Conservation (phyloP, 2,797 vertebrate genomes). For the Linurgus olivaceus region DNA sequence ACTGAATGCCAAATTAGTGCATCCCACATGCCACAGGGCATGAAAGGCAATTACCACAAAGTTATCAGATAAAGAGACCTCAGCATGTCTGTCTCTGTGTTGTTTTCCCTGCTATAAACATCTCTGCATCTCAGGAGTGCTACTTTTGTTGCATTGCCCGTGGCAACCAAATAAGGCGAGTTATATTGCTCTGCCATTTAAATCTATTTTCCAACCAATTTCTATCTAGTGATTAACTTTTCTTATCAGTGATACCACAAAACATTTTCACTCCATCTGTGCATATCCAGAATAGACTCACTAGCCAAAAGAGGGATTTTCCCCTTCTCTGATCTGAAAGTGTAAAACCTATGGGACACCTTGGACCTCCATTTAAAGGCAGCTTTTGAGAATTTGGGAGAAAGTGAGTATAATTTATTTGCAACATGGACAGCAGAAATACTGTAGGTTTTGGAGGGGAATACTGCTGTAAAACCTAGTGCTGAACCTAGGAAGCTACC, state of each 20-base stretch:
- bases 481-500: neutral
- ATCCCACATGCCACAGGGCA: slow-evolving; percentile 51
- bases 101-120: slow-evolving; percentile 56
- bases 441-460: neutral
- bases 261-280: slow-evolving; percentile 53
- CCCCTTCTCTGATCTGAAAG: neutral
- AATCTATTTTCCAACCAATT: slow-evolving; percentile 60
- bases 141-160: slow-evolving; percentile 20
- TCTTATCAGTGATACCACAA: slow-evolving; percentile 35
- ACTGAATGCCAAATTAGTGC: slow-evolving; percentile 58
- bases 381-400: neutral
- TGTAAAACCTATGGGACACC: neutral
- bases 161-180: slow-evolving; percentile 49
- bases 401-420: neutral
- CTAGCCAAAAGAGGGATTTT: neutral
- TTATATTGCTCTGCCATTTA: slow-evolving; percentile 50
- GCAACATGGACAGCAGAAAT: neutral
- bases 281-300: neutral
- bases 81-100: slow-evolving; percentile 43
- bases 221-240: slow-evolving; percentile 55
- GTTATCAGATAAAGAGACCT: slow-evolving; percentile 65
- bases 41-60: slow-evolving; percentile 63
- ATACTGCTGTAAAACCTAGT: neutral
- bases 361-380: neutral
- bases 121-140: slow-evolving; percentile 46